These are phyloP conservation scores for Leptinotarsa haldemani DNA, from an alignment of 2,888 invertebrate genomes.

Conservation along the genomic window DNA sequence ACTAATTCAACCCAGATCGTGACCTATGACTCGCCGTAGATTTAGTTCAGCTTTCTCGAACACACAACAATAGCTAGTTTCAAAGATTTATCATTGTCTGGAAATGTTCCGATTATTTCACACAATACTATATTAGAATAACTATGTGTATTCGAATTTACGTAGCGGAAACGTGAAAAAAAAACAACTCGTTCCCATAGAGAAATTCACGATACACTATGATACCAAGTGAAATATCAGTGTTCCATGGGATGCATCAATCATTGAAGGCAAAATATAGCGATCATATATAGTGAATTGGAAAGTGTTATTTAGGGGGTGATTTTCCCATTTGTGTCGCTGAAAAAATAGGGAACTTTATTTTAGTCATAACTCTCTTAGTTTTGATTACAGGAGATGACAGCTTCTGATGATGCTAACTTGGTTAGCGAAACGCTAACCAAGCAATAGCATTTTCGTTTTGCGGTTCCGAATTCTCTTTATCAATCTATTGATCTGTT, in stretches of 20 bases:
- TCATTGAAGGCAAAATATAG: too few species aligned
- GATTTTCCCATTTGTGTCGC: too few species aligned
- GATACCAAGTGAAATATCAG: background rate
- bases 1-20: background rate
- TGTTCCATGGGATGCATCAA: background rate
- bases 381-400: too few species aligned
- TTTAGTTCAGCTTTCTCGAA: constrained; percentile 22
- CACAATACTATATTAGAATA: background rate
- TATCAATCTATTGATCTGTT: too few species aligned
- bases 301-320: too few species aligned
- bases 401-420: too few species aligned
- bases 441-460: too few species aligned
- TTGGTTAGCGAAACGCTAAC: too few species aligned
- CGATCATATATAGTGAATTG: too few species aligned
- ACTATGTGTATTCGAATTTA: constrained; percentile 4
- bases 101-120: constrained; percentile 18
- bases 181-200: background rate
- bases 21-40: constrained; percentile 9
- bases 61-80: constrained; percentile 16
- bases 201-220: background rate
- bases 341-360: too few species aligned
- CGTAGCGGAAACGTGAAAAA: background rate
- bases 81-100: constrained; percentile 3
- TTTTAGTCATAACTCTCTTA: too few species aligned
- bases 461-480: too few species aligned